These are phyloP conservation scores for Drosophila percnosoma DNA, from an alignment of 2,888 invertebrate genomes.

Conservation along the genomic window DNA sequence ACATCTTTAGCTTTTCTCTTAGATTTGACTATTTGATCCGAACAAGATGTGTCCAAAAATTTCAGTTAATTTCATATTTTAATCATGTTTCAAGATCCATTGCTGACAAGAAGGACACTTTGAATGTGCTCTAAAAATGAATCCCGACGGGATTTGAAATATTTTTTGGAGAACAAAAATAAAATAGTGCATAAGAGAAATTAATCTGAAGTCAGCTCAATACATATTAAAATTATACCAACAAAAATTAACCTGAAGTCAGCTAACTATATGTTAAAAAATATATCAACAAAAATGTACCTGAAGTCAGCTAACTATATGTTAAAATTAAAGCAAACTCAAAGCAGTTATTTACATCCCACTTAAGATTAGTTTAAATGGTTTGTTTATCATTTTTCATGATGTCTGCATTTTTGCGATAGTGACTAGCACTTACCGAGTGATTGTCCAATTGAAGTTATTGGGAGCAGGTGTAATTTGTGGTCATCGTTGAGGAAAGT, in stretches of 20 bases:
- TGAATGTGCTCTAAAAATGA: neutral
- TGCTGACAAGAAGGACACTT: neutral
- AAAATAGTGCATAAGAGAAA: accelerated
- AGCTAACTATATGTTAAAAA: neutral
- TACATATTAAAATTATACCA: neutral
- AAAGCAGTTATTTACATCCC: neutral
- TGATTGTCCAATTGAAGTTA: neutral
- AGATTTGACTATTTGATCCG: too few species aligned
- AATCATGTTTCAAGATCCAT: neutral
- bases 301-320: neutral
- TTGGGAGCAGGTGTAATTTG: neutral
- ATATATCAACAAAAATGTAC: accelerated
- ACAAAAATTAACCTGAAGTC: neutral
- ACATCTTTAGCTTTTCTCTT: accelerated
- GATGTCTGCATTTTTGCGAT: neutral
- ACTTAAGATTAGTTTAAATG: neutral
- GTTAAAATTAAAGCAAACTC: neutral
- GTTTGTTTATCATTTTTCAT: neutral
- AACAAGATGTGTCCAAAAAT: too few species aligned
- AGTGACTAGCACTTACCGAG: conserved; percentile 26
- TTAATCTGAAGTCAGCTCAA: neutral
- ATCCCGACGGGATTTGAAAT: neutral
- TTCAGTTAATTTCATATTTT: neutral
- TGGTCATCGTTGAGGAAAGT: neutral
- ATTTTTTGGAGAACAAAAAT: neutral